Evolutionary conservation across 2,113 vertebrate genomes (phyloP).

Genomic region (Todiramphus chloris): DNA sequence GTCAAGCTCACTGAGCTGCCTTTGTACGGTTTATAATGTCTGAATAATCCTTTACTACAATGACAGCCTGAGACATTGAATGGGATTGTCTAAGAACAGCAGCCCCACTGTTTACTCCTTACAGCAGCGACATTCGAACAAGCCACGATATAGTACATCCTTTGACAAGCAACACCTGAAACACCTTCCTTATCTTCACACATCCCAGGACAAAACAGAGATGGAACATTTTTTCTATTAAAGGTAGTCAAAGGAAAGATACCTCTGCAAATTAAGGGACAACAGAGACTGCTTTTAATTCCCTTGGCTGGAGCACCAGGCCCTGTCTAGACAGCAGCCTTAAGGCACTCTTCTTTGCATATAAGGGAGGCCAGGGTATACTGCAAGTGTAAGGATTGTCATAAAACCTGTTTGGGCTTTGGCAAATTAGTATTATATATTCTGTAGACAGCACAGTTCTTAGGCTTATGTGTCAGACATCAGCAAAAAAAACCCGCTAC

Average conservation of each 20-base stretch:
- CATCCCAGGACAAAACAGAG: not conserved
- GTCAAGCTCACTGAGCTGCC: not conserved
- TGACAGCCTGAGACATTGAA: not conserved
- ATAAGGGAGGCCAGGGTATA: not conserved
- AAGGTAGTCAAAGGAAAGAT: not conserved
- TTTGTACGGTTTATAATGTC: not conserved
- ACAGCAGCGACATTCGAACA: not conserved
- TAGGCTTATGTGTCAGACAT: not conserved
- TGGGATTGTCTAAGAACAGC: not conserved
- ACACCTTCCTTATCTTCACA: not conserved
- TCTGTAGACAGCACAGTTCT: not conserved
- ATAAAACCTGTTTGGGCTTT: slow-evolving; percentile 51
- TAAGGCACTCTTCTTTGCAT: slow-evolving; percentile 18
- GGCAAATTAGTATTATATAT: not conserved
- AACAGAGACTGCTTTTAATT: slow-evolving; percentile 10
- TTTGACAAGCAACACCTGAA: not conserved
- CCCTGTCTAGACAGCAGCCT: slow-evolving; percentile 48
- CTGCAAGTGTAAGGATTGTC: slow-evolving; percentile 7
- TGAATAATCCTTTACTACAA: not conserved
- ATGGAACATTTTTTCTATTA: not conserved
- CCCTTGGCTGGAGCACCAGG: not conserved
- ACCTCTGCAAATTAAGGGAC: not conserved
- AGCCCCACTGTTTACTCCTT: not conserved
- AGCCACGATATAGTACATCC: not conserved
- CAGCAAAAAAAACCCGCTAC: not conserved